Percentiles rank a stretch among this genome's conserved stretches.
phyloP scores from a whole-genome alignment of 2,113 vertebrate species.

The Forbesichthys agassizii region DNA sequence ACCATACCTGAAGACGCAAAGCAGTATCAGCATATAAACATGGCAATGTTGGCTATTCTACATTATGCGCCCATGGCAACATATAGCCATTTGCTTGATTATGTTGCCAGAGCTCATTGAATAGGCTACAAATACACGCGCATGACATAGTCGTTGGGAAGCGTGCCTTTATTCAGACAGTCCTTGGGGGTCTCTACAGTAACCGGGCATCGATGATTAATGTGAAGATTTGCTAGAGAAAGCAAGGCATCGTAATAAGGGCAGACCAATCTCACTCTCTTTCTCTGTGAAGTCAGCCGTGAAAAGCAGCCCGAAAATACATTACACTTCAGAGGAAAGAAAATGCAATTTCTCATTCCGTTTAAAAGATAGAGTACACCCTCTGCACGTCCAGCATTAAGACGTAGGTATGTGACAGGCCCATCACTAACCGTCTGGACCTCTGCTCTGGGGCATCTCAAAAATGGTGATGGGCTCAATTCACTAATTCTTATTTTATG shows the following conservation, averaged over 20 bases:
- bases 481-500: conserved; percentile 92
- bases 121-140: too few relatives aligned
- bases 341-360: conserved; percentile 94
- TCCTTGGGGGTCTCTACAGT: conserved; percentile 80
- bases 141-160: conserved; percentile 44
- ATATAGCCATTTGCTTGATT: too few relatives aligned
- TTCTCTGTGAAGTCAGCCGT: conserved; percentile 88
- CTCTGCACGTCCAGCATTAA: conserved; percentile 86
- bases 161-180: conserved; percentile 48
- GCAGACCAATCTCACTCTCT: conserved; percentile 85
- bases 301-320: conserved; percentile 92
- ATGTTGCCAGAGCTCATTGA: too few relatives aligned
- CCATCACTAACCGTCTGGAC: conserved; percentile 69
- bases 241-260: conserved; percentile 89
- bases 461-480: conserved; percentile 83
- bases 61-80: neutral
- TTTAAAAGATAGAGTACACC: conserved; percentile 88
- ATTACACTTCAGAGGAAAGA: conserved; percentile 93
- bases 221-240: conserved; percentile 93
- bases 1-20: conserved; percentile 84
- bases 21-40: conserved; percentile 23
- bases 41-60: conserved; percentile 30
- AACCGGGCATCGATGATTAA: conserved; percentile 86
- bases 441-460: conserved; percentile 69
- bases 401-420: conserved; percentile 85